Percentiles rank a stretch among this genome's conserved stretches.
These are phyloP conservation scores for Tyria jacobaeae DNA, from an alignment of 2,888 invertebrate species.

Conservation along the genomic window DNA sequence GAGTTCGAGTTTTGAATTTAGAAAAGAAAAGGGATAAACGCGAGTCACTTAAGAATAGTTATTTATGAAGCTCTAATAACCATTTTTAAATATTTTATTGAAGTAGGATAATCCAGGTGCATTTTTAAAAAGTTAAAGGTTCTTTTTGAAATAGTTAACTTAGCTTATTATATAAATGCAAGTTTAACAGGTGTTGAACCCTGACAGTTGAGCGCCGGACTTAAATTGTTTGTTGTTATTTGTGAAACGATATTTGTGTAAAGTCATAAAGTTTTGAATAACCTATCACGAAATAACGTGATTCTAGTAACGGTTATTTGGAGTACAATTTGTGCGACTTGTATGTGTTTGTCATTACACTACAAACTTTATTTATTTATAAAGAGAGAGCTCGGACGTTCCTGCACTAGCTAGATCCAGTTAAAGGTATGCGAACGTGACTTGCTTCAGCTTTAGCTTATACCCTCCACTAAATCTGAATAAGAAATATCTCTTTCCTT, in stretches of 20 bases:
- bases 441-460: too few relatives aligned
- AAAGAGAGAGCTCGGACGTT: too few relatives aligned
- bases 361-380: too few relatives aligned
- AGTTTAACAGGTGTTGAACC: not conserved
- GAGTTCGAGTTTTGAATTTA: slow-evolving; percentile 48
- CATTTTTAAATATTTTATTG: slow-evolving; percentile 22
- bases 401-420: too few relatives aligned
- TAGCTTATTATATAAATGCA: not conserved
- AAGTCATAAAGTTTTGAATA: slow-evolving; percentile 6
- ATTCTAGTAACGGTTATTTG: not conserved
- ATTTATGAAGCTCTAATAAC: slow-evolving; percentile 30
- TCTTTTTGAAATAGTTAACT: not conserved
- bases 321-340: not conserved
- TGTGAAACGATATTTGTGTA: slow-evolving; percentile 1
- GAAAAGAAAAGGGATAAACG: slow-evolving; percentile 38
- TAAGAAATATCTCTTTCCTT: too few relatives aligned
- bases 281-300: slow-evolving; percentile 2
- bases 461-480: too few relatives aligned
- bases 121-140: not conserved
- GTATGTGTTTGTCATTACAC: not conserved
- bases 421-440: too few relatives aligned
- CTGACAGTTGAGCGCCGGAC: not conserved
- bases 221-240: not conserved
- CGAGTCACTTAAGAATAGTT: slow-evolving; percentile 16
- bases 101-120: not conserved